Conservation (phyloP, 2,113 vertebrate genomes). For the Scytalopus superciliaris region DNA sequence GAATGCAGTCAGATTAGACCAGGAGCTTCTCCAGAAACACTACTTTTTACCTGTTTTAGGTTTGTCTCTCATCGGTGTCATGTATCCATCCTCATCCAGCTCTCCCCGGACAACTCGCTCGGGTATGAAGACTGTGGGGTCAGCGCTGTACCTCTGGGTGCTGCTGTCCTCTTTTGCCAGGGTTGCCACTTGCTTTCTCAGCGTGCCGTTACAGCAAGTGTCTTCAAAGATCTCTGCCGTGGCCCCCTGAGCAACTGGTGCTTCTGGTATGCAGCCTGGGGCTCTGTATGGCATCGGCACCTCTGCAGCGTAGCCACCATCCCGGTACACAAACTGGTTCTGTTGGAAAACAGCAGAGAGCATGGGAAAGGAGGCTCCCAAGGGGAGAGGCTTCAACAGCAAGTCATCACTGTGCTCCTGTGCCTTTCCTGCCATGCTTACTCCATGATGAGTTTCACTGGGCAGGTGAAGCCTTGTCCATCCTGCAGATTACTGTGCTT, state of each 20-base stretch:
- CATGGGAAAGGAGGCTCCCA: rapidly evolving
- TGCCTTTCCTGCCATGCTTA: neutral
- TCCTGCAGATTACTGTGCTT: neutral
- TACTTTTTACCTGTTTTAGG: slow-evolving; percentile 83
- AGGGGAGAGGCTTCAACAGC: neutral
- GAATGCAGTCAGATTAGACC: neutral
- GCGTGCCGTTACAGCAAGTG: slow-evolving; percentile 88
- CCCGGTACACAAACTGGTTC: slow-evolving; percentile 92
- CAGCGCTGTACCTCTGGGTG: slow-evolving; percentile 92
- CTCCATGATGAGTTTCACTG: neutral
- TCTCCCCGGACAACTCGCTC: slow-evolving; percentile 82
- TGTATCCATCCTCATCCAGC: slow-evolving; percentile 91
- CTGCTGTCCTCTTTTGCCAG: slow-evolving; percentile 83
- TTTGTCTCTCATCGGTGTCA: slow-evolving; percentile 93
- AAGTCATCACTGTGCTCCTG: neutral
- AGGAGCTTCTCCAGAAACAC: neutral
- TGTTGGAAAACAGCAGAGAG: slow-evolving; percentile 45
- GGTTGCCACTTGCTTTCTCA: slow-evolving; percentile 81
- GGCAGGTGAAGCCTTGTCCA: neutral
- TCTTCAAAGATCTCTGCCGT: slow-evolving; percentile 84
- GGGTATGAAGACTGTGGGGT: slow-evolving; percentile 88
- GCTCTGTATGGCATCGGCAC: slow-evolving; percentile 70
- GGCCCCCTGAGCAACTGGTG: slow-evolving; percentile 71
- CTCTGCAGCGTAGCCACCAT: slow-evolving; percentile 77
- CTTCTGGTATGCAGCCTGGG: slow-evolving; percentile 75